Evolutionary conservation across 2,888 invertebrate species (phyloP).

Genomic region (Drosophila rubida): DNA sequence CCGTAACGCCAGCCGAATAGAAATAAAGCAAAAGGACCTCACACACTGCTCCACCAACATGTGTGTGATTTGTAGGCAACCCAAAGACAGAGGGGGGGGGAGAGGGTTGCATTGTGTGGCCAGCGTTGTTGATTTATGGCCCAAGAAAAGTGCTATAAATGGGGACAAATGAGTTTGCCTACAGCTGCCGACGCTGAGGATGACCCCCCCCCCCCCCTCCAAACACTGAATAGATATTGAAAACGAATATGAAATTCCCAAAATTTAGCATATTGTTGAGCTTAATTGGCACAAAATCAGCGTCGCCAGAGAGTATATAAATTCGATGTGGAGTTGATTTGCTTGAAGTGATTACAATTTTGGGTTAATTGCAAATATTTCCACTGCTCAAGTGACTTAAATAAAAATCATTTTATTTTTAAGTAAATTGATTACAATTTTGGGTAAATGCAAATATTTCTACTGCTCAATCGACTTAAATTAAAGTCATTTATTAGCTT

Average conservation of each 20-base stretch:
- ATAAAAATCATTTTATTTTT: no score
- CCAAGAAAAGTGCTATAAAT: slow-evolving; percentile 39
- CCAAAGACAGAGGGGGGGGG: not conserved
- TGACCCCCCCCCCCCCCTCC: no score
- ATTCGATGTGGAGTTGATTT: no score
- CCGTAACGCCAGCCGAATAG: slow-evolving; percentile 62
- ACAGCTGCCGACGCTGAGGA: not conserved
- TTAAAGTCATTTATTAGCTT: no score
- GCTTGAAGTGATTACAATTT: no score
- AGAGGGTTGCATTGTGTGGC: slow-evolving; percentile 5
- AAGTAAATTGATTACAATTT: no score
- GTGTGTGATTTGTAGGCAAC: not conserved
- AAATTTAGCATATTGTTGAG: not conserved
- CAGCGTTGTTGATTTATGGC: slow-evolving; percentile 48
- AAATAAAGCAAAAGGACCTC: slow-evolving; percentile 51
- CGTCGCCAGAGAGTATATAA: no score
- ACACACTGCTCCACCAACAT: not conserved
- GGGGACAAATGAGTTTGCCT: slow-evolving; percentile 40
- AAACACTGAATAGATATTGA: not conserved
- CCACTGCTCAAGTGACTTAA: no score
- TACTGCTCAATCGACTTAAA: no score
- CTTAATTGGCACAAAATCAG: no score
- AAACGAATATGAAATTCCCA: not conserved
- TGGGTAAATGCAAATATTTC: no score
- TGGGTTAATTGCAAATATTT: no score